Evolutionary conservation across 64 coral and sea anemone genomes (phyloP).

Genomic region (Montipora foliosa): DNA sequence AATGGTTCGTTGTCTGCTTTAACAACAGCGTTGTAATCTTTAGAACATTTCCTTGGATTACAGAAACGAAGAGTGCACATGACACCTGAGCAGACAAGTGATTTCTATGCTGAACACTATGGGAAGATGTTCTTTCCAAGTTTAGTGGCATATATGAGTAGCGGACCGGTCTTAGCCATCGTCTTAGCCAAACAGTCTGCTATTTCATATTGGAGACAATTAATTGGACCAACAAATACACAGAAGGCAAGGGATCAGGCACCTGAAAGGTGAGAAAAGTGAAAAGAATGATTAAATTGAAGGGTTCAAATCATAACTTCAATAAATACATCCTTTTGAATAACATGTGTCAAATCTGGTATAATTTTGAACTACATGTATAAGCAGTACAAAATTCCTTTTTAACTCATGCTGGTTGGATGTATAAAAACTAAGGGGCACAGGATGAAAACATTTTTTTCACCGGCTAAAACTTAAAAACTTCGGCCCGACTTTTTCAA

Average conservation of each 20-base stretch:
- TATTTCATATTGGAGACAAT: slow-evolving; percentile 94
- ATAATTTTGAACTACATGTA: too few species aligned
- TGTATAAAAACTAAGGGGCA: too few species aligned
- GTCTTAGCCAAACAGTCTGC: slow-evolving; percentile 86
- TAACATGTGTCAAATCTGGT: too few species aligned
- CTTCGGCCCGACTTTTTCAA: too few species aligned
- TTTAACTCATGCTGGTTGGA: too few species aligned
- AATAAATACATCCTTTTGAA: too few species aligned
- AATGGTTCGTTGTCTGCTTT: not conserved
- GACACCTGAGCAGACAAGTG: slow-evolving; percentile 98
- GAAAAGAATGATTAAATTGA: too few species aligned
- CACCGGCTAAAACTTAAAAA: too few species aligned
- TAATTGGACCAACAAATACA: slow-evolving; percentile 99
- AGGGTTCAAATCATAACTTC: too few species aligned
- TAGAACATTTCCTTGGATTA: not conserved
- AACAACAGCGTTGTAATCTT: not conserved
- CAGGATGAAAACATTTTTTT: too few species aligned
- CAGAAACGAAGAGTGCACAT: slow-evolving; percentile 97
- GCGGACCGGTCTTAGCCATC: slow-evolving; percentile 88
- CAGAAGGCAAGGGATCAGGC: slow-evolving; percentile 98
- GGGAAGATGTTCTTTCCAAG: slow-evolving; percentile 99
- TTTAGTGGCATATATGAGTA: slow-evolving; percentile 99
- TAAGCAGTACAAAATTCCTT: too few species aligned
- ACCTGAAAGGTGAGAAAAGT: slow-evolving; percentile 78
- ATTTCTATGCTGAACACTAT: slow-evolving; percentile 99